Evolutionary conservation across 2,113 vertebrate species (phyloP), one percentile per base, ranked within the genome.

Genomic region (Nycticryphes semicollaris): DNA sequence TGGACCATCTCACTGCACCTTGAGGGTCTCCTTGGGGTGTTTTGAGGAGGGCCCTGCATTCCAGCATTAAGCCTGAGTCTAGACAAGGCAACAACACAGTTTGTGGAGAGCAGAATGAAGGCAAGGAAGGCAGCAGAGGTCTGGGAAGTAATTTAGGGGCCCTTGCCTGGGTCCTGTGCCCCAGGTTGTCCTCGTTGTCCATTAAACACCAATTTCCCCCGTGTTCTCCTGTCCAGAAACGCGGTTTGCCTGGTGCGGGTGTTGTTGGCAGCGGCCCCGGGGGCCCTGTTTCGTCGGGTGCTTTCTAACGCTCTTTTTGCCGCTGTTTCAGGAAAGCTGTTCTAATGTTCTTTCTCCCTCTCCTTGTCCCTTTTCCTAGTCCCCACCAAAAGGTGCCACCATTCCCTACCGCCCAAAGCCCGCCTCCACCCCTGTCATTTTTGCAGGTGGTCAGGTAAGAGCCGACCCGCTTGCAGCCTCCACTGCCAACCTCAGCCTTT

Each of bases 361-460:
- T 98, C 98, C 98, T 98, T 97, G 95, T 98, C 98, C 98, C 96
- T 98, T 98, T 96, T 99, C 98, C 98, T 98, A 99, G 99, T 99
- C 99, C 98, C 99, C 99, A 98, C 99, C 99, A 96, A 99, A 99
- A 99, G 99, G 99, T 99, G 99, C 99, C 98, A 99, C 99, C 98
- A 99, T 99, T 97, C 99, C 99, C 97, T 99, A 99, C 98, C 99
- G 99, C 98, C 99, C 99, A 98, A 99, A 99, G 99, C 99, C 99
- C 96, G 99, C 99, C 98, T 99, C 99, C 98, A 99, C 99, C 98
- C 99, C 99, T 95, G 99, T 99, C 98, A 99, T 99, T 98, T 99
- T 99, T 99, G 99, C 99, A 98, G 99, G 99, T 98, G 99, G 99
- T 98, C 99, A 99, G 99, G 99, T 99, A 99, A 99, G 99, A 98